Evolutionary conservation across 2,888 invertebrate species (phyloP).

Genomic region (Caenorhabditis sp.): DNA sequence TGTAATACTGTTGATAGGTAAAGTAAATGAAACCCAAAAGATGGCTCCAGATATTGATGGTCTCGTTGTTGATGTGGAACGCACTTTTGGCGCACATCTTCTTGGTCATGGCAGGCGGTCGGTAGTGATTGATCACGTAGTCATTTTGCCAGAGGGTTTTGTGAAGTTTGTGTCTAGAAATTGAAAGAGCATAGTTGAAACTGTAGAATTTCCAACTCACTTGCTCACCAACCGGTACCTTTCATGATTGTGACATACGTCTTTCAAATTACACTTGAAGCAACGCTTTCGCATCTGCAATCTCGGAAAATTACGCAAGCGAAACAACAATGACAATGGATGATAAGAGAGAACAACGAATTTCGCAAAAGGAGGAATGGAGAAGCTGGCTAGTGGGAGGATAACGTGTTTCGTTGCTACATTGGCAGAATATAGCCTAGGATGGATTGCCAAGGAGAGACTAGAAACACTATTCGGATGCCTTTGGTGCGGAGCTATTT

Average conservation of each 20-base stretch:
- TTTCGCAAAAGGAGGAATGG: constrained; percentile 4
- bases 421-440: constrained; percentile 16
- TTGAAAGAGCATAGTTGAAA: constrained; percentile 40
- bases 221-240: constrained; percentile 64
- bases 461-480: not conserved
- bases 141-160: constrained; percentile 80
- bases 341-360: constrained; percentile 22
- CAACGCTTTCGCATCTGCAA: constrained; percentile 53
- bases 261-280: constrained; percentile 48
- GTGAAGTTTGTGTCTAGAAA: constrained; percentile 70
- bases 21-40: constrained; percentile 87
- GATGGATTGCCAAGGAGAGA: not conserved
- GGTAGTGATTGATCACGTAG: constrained; percentile 78
- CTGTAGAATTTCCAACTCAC: no score
- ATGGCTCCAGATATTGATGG: constrained; percentile 98
- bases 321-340: constrained; percentile 3
- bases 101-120: constrained; percentile 87
- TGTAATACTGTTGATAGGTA: constrained; percentile 90
- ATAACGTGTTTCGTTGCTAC: constrained; percentile 10
- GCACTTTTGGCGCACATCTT: constrained; percentile 92
- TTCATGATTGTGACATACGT: constrained; percentile 64
- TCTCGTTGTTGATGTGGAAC: constrained; percentile 98
- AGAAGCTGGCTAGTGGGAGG: not conserved
- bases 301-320: constrained; percentile 1
- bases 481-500: not conserved